Evolutionary conservation across 2,888 invertebrate genomes (phyloP).

Genomic region (Eristalis pertinax): DNA sequence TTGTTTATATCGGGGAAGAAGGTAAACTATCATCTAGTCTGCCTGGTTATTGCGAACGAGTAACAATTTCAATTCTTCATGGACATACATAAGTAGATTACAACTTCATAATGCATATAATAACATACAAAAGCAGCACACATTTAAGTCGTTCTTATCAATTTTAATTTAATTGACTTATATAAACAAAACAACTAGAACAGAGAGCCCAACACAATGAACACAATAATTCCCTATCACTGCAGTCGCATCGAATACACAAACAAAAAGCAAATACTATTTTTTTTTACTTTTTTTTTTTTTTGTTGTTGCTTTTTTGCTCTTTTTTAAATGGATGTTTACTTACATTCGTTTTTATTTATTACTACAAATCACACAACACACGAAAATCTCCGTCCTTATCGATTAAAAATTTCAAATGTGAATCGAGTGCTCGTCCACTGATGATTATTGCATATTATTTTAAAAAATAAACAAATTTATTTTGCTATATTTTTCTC

Average conservation of each 20-base stretch:
- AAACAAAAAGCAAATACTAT: constrained; percentile 14
- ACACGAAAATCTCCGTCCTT: constrained; percentile 25
- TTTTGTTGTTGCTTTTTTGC: too few relatives aligned
- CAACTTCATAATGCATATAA: constrained; percentile 29
- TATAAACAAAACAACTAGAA: constrained; percentile 66
- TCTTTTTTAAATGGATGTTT: constrained; percentile 36
- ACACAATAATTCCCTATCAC: constrained; percentile 10
- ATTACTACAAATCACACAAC: constrained; percentile 25
- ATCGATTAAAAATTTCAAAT: constrained; percentile 44
- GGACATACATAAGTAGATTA: constrained; percentile 4
- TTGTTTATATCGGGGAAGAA: background rate
- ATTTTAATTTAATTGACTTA: constrained; percentile 62
- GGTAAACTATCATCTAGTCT: background rate
- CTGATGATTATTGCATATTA: constrained; percentile 23
- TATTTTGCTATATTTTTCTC: constrained; percentile 14
- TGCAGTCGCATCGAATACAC: background rate
- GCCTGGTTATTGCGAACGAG: background rate
- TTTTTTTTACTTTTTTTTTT: background rate
- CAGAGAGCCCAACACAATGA: constrained; percentile 19
- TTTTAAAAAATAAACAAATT: constrained; percentile 57
- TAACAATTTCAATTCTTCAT: background rate
- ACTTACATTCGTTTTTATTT: constrained; percentile 49
- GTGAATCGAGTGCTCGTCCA: constrained; percentile 2
- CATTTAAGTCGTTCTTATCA: constrained; percentile 55
- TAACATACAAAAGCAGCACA: constrained; percentile 25